A percentile compares a stretch with the other conserved stretches of the same genome.
These are phyloP conservation scores for Sycophaga agraensis DNA, from an alignment of 1,140 invertebrate genomes.

Conservation along the genomic window DNA sequence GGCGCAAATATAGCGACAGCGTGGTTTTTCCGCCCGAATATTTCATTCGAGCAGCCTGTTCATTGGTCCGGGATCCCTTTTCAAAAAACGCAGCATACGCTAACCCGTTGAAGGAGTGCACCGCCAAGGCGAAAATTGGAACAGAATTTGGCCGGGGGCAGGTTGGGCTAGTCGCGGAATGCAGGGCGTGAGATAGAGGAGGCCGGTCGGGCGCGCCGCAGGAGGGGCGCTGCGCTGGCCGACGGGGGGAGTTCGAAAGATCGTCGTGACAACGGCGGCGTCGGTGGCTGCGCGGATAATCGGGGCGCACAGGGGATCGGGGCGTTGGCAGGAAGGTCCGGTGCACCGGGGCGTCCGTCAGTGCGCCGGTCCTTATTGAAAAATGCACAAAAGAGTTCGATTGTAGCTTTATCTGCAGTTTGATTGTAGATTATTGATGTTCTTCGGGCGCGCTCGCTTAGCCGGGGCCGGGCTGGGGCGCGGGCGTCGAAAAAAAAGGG, in stretches of 20 bases:
- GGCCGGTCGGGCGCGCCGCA: too few relatives aligned
- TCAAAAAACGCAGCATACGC: too few relatives aligned
- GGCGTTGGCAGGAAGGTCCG: conserved; percentile 29
- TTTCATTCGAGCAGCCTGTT: too few relatives aligned
- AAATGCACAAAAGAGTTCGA: conserved; percentile 54
- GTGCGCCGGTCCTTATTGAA: conserved; percentile 52
- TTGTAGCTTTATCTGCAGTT: conserved; percentile 58
- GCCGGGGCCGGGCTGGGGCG: conserved; percentile 39
- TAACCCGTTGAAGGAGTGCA: too few relatives aligned
- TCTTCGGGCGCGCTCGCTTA: conserved; percentile 53
- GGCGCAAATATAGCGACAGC: too few relatives aligned
- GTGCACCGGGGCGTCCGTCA: conserved; percentile 33
- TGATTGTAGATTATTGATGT: conserved; percentile 61
- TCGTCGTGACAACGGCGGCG: conserved; percentile 16
- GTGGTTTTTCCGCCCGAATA: too few relatives aligned
- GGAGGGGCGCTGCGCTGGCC: not conserved
- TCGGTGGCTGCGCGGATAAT: not conserved
- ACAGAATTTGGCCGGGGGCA: too few relatives aligned
- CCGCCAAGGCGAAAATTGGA: too few relatives aligned
- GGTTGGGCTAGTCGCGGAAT: too few relatives aligned
- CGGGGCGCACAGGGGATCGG: not conserved
- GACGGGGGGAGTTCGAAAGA: not conserved
- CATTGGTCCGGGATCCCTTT: too few relatives aligned
- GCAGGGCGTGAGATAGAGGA: too few relatives aligned
- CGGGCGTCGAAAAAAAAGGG: conserved; percentile 33